phyloP scores from a whole-genome alignment of 2,797 vertebrate species.

The Oceanodroma leucorhoa region DNA sequence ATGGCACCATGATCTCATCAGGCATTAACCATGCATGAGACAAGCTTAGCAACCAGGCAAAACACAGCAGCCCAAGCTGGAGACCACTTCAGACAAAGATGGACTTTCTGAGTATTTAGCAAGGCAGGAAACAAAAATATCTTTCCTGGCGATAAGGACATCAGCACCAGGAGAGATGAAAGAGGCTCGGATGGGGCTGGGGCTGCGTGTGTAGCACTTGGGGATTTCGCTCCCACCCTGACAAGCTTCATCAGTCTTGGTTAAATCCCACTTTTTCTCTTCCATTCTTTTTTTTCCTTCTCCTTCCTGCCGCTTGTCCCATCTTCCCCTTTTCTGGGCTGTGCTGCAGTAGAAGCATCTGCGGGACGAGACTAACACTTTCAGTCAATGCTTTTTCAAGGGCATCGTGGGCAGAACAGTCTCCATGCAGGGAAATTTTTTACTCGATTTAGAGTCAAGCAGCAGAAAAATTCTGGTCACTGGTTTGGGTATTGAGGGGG shows the following conservation, averaged over 20 bases:
- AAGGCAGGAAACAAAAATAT: neutral
- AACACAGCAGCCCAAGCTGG: slow-evolving; percentile 44
- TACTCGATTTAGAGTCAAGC: neutral
- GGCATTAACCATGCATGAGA: slow-evolving; percentile 57
- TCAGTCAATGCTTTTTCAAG: neutral
- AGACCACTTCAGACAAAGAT: neutral
- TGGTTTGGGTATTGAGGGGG: neutral
- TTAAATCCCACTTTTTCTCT: neutral
- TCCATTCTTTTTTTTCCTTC: neutral
- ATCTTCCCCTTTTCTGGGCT: neutral
- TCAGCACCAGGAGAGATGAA: slow-evolving; percentile 1
- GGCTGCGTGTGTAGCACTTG: neutral
- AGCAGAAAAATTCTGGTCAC: neutral
- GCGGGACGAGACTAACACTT: fast-evolving
- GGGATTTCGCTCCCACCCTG: neutral
- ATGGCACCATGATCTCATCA: slow-evolving; percentile 68
- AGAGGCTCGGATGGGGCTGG: neutral
- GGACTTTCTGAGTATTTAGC: neutral
- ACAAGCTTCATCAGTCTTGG: neutral
- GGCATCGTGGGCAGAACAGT: neutral
- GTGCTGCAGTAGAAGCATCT: neutral
- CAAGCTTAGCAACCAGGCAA: slow-evolving; percentile 71
- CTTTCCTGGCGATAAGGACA: slow-evolving; percentile 23
- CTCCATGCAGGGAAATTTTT: fast-evolving
- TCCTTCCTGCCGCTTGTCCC: neutral